These are phyloP conservation scores for Oostethus manadensis DNA, from an alignment of 2,113 vertebrate genomes.

Conservation along the genomic window DNA sequence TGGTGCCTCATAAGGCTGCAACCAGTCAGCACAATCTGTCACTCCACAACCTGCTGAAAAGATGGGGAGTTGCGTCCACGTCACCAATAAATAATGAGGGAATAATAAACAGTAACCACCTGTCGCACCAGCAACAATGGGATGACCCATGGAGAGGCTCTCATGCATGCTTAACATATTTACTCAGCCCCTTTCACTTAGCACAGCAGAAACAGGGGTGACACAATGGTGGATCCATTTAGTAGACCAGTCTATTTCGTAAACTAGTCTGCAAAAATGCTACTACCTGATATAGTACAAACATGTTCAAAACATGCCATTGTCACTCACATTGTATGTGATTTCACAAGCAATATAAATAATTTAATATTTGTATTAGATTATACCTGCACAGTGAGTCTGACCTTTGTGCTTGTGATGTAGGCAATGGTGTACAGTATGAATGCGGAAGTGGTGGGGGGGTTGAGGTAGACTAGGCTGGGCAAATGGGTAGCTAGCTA, in stretches of 20 bases:
- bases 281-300: neutral
- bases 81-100: slow-evolving; percentile 66
- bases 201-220: slow-evolving; percentile 87
- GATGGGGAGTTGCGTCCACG: slow-evolving; percentile 53
- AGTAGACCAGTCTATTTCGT: slow-evolving; percentile 74
- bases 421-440: too few relatives aligned
- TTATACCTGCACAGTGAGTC: too few relatives aligned
- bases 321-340: too few relatives aligned
- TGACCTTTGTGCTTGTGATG: too few relatives aligned
- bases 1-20: slow-evolving; percentile 43
- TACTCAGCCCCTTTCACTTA: slow-evolving; percentile 95
- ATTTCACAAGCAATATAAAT: too few relatives aligned
- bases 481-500: too few relatives aligned
- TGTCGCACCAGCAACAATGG: slow-evolving; percentile 87
- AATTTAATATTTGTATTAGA: too few relatives aligned
- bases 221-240: slow-evolving; percentile 95
- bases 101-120: slow-evolving; percentile 97
- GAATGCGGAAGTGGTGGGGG: too few relatives aligned
- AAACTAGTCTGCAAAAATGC: neutral
- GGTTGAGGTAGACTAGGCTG: too few relatives aligned
- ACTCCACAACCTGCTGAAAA: slow-evolving; percentile 44
- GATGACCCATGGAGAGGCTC: slow-evolving; percentile 79
- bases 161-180: slow-evolving; percentile 98
- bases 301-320: neutral
- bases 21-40: slow-evolving; percentile 68